Conservation (phyloP, 2,888 invertebrate species). For the Alitta virens region DNA sequence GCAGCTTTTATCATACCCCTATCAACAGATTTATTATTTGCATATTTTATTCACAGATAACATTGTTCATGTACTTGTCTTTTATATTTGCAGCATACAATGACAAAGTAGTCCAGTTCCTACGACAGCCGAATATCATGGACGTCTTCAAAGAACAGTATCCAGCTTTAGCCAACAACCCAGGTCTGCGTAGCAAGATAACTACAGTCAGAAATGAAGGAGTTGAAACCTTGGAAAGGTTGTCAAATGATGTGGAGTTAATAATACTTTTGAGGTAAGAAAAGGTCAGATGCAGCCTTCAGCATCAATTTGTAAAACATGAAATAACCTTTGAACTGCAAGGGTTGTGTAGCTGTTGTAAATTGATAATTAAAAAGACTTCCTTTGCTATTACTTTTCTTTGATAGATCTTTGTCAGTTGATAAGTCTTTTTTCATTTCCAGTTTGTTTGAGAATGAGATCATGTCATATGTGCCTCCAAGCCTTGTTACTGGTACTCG, state of each 20-base stretch:
- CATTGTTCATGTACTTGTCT: no score
- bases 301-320: no score
- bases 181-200: conserved; percentile 80
- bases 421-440: no score
- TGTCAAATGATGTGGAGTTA: conserved; percentile 90
- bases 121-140: conserved; percentile 89
- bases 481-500: conserved; percentile 33
- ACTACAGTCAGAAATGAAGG: conserved; percentile 86
- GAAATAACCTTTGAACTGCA: no score
- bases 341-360: no score
- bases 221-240: conserved; percentile 75
- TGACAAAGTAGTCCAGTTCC: conserved; percentile 91
- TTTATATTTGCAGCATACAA: conserved; percentile 68
- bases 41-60: no score
- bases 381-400: no score
- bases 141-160: conserved; percentile 70
- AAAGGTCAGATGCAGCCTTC: no score
- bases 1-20: no score
- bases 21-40: no score
- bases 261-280: conserved; percentile 84
- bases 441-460: conserved; percentile 97
- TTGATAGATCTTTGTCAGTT: no score
- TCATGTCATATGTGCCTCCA: conserved; percentile 87
- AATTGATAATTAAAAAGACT: no score
- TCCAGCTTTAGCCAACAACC: conserved; percentile 69